Base-by-base conservation (phyloP, 2,113 vertebrate genomes). In the Micronisus gabar region DNA sequence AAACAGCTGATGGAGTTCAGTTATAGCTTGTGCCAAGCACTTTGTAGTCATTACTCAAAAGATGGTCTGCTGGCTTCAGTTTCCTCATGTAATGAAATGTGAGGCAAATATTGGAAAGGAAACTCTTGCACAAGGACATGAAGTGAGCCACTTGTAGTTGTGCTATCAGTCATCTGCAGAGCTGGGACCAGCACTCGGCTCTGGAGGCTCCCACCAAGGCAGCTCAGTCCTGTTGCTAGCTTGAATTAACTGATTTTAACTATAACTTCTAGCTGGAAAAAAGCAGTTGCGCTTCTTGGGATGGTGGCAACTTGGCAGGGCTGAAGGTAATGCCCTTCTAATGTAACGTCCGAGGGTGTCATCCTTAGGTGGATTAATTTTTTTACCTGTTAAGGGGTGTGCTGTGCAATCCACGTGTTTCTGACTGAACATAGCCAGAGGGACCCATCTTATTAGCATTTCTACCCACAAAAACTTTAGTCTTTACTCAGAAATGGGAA, bases 391-490 rank as follows among this genome's bases (percentile, higher is more conserved):
- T 68, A 23, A 75, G 47, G 38, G 21, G 10, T 80, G 23, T 48
- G 32, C 22, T 65, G 20, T 71, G 68, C 7, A 3, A 71, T 63
- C 68, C 58, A 29, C 30, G 21, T 0, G 1, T 72, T 90, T 58
- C 61, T 84, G 52, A 14, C 53, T 80, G 56, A 89, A 50, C 0
- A 9, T 6, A 95, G 76, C 34, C 56, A 55, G 75, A 84, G 43
- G 89, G 36, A 52, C 38, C 5, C 65, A 48, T 70, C 55, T 74
- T 48, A 88, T 55, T 88, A 91, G 38, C 71, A 81, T 81, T 96
- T 95, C 80, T 95, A 56, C 61, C 58, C 81, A 90, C 53, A 95
- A 95, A 71, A 82, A 67, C 93, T 88, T 87, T 30, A 74, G 32
- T 56, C 74, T 93, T 88, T 30, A 36, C 63, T 95, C 70, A 93